Percentiles rank a stretch among this genome's conserved stretches.
Evolutionary conservation across 1,140 invertebrate species (phyloP).

Genomic region (Zaprionus vittiger): DNA sequence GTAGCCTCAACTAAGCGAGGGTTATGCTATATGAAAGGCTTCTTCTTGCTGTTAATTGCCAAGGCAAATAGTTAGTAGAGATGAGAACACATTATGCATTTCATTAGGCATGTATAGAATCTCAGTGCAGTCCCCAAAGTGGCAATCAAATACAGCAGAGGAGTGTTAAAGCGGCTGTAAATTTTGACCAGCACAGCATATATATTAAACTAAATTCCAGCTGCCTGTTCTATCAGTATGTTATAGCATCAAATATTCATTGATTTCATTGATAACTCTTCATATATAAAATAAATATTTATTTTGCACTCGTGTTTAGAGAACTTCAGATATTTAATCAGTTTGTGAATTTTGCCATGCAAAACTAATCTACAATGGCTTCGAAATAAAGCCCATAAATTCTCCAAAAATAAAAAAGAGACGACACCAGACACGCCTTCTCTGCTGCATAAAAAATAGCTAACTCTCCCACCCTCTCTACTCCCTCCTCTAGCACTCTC

Average conservation of each 20-base stretch:
- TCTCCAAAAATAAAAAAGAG: slow-evolving; percentile 39
- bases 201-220: not conserved
- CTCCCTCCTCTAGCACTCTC: slow-evolving; percentile 1
- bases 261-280: not conserved
- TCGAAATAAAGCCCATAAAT: slow-evolving; percentile 72
- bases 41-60: no score
- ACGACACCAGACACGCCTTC: slow-evolving; percentile 17
- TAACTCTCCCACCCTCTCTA: not conserved
- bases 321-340: slow-evolving; percentile 61
- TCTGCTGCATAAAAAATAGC: slow-evolving; percentile 59
- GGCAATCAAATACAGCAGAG: no score
- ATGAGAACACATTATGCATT: no score
- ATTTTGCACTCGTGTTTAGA: slow-evolving; percentile 29
- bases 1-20: no score
- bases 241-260: not conserved
- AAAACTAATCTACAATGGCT: slow-evolving; percentile 69
- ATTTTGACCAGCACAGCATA: no score
- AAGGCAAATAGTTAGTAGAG: no score
- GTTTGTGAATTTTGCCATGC: slow-evolving; percentile 62
- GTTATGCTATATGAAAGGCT: no score
- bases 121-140: no score
- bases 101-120: no score
- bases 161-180: no score
- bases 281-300: slow-evolving; percentile 40
- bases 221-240: not conserved